Evolutionary conservation across 2,888 invertebrate genomes (phyloP).

Genomic region (Troides aeacus): DNA sequence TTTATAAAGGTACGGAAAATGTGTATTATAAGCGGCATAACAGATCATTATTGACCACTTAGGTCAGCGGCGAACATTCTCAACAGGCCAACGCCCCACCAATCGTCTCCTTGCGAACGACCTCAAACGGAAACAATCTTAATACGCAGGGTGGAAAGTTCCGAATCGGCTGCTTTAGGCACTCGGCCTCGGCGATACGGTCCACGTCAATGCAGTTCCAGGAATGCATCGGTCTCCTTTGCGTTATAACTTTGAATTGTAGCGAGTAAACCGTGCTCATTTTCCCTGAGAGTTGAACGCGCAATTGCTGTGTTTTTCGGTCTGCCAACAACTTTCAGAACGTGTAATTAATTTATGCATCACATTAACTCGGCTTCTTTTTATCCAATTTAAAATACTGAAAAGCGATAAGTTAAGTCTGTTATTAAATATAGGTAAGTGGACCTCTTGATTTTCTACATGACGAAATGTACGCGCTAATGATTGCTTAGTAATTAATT

Average conservation of each 20-base stretch:
- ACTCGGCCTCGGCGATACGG: constrained; percentile 55
- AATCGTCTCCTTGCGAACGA: constrained; percentile 41
- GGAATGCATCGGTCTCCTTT: constrained; percentile 75
- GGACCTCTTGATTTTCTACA: constrained; percentile 6
- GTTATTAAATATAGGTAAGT: constrained; percentile 9
- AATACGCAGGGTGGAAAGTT: constrained; percentile 43
- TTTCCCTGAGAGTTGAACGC: constrained; percentile 44
- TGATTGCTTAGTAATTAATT: neutral
- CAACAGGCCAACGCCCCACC: constrained; percentile 74
- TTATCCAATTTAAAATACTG: constrained; percentile 8
- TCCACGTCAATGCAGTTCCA: constrained; percentile 72
- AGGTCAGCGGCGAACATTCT: constrained; percentile 77
- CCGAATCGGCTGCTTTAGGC: constrained; percentile 49
- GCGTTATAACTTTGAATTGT: constrained; percentile 67
- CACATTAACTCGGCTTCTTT: constrained; percentile 24
- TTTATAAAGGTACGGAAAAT: constrained; percentile 60
- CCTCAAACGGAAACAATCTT: constrained; percentile 48
- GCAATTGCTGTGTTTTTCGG: constrained; percentile 19
- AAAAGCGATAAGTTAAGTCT: constrained; percentile 25
- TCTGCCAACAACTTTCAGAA: constrained; percentile 27
- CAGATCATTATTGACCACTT: constrained; percentile 78
- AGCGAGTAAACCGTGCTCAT: constrained; percentile 52
- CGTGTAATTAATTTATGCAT: constrained; percentile 30
- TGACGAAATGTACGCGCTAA: neutral
- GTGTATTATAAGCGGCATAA: constrained; percentile 63